A percentile compares a stretch with the other conserved stretches of the same genome.
phyloP scores from a whole-genome alignment of 2,797 vertebrate species.

The Cichlasoma orientale region DNA sequence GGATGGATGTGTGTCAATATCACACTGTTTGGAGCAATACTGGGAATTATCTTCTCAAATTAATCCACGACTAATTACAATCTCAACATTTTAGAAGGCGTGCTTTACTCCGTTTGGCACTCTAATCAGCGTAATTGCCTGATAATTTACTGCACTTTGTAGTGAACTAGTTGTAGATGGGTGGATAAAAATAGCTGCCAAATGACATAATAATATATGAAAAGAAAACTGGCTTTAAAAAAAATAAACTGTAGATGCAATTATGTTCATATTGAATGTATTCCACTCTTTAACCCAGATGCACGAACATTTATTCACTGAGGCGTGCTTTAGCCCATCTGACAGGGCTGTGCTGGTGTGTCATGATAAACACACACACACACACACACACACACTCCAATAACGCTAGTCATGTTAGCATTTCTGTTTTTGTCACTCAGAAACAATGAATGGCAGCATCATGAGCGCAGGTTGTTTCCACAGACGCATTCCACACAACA shows the following conservation, averaged over 20 bases:
- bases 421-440: constrained; percentile 21
- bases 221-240: not conserved
- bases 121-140: not conserved
- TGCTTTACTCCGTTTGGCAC: not conserved
- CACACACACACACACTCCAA: not conserved
- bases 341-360: not conserved
- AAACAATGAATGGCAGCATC: constrained; percentile 34
- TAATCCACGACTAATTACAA: constrained; percentile 1
- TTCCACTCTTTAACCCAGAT: not conserved
- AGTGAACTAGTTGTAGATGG: not conserved
- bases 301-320: not conserved
- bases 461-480: constrained; percentile 50
- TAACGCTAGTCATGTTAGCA: not conserved
- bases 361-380: not conserved
- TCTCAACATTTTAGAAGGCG: not conserved
- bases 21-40: not conserved
- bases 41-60: constrained; percentile 2
- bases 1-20: not conserved
- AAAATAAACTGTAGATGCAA: not conserved
- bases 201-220: not conserved
- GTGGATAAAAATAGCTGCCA: not conserved
- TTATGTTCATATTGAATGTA: not conserved
- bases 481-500: constrained; percentile 75
- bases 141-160: not conserved
- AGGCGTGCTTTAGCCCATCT: not conserved